These are phyloP conservation scores for Archilochus colubris DNA, from an alignment of 2,113 vertebrate species.

Conservation along the genomic window DNA sequence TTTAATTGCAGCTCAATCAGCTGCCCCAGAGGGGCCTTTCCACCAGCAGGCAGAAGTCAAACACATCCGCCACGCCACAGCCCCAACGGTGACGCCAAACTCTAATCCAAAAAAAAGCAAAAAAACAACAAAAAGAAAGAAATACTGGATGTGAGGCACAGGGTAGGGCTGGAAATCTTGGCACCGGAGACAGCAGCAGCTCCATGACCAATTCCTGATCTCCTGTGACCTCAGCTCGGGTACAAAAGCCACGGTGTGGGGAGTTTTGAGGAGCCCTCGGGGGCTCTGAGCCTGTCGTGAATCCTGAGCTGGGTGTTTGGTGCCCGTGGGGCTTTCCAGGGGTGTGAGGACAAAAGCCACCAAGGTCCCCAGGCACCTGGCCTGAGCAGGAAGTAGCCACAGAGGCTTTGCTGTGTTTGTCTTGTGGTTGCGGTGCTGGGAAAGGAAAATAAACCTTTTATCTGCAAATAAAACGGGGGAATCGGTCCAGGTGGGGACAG, in stretches of 20 bases:
- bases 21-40: not conserved
- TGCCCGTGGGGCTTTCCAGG: not conserved
- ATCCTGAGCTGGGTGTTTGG: fast-evolving
- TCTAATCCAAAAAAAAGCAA: not conserved
- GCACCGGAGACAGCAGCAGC: not conserved
- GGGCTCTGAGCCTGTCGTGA: not conserved
- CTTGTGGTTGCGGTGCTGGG: not conserved
- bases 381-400: not conserved
- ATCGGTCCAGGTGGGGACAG: not conserved
- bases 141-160: not conserved
- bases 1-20: slow-evolving; percentile 8
- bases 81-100: slow-evolving; percentile 2
- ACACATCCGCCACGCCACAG: not conserved
- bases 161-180: not conserved
- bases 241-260: not conserved
- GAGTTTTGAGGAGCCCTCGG: fast-evolving
- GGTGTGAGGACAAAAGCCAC: fast-evolving
- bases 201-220: fast-evolving
- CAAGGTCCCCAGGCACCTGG: not conserved
- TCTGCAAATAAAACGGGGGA: not conserved
- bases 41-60: not conserved
- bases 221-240: not conserved
- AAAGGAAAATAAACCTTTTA: slow-evolving; percentile 49
- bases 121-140: too few relatives aligned
- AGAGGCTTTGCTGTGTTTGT: not conserved